Percentiles rank a stretch among this genome's conserved stretches.
These are phyloP conservation scores for Chrysomela aeneicollis DNA, from an alignment of 2,888 invertebrate genomes.

Conservation along the genomic window DNA sequence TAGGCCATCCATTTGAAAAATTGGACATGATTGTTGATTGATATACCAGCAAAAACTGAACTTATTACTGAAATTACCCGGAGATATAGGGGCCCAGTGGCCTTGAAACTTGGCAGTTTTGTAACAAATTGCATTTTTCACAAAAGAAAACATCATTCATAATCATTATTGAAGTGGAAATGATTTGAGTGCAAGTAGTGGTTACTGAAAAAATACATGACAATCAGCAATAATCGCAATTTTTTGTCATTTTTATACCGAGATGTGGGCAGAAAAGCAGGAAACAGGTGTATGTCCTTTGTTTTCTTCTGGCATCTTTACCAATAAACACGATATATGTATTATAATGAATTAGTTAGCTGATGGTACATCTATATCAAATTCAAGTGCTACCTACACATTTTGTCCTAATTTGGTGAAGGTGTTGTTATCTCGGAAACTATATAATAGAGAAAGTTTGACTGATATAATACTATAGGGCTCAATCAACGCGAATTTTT, in stretches of 20 bases:
- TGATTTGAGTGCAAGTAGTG: not conserved
- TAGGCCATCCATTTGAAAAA: too few relatives aligned
- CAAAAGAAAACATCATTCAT: not conserved
- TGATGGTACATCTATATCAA: too few relatives aligned
- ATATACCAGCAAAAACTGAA: not conserved
- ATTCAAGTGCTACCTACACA: too few relatives aligned
- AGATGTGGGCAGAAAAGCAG: conserved; percentile 1
- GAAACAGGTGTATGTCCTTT: not conserved
- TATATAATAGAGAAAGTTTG: too few relatives aligned
- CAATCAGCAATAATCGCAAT: not conserved
- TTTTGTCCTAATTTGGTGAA: too few relatives aligned
- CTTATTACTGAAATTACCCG: not conserved
- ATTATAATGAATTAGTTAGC: too few relatives aligned
- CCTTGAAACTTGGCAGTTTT: not conserved
- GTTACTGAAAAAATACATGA: not conserved
- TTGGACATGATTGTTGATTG: too few relatives aligned
- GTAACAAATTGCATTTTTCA: not conserved
- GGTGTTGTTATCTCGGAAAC: too few relatives aligned
- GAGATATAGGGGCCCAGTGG: not conserved
- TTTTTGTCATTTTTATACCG: not conserved
- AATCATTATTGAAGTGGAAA: not conserved
- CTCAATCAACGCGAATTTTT: too few relatives aligned
- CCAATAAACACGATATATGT: not conserved
- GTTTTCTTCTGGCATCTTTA: not conserved
- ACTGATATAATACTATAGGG: too few relatives aligned